phyloP scores from a whole-genome alignment of 37 sponge, comb jelly and placozoan species.

The Oscarella lobularis region DNA sequence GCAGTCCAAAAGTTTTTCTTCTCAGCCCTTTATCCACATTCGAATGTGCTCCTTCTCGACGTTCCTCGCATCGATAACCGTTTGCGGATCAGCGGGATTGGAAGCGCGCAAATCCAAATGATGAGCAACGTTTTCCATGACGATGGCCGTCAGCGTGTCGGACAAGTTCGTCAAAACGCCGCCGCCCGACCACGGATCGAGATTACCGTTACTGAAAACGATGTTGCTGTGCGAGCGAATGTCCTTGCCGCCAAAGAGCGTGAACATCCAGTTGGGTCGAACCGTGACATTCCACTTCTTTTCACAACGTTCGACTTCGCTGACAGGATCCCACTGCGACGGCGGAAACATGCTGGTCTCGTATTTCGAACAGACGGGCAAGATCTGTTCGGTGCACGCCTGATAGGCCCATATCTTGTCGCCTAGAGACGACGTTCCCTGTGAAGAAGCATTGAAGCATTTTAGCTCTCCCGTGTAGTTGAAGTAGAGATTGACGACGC shows the following conservation, averaged over 20 bases:
- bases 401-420: conserved; percentile 40
- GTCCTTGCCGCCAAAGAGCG: neutral
- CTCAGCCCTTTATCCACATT: conserved; percentile 26
- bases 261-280: neutral
- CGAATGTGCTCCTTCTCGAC: conserved; percentile 26
- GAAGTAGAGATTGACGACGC: conserved; percentile 48
- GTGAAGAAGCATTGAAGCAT: conserved; percentile 25
- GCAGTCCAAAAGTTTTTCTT: no score
- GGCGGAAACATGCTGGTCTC: neutral
- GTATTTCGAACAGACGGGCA: conserved; percentile 81
- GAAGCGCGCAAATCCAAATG: conserved; percentile 71
- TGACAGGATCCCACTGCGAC: neutral
- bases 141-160: conserved; percentile 58
- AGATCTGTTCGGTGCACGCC: conserved; percentile 79
- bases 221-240: conserved; percentile 62
- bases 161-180: conserved; percentile 56
- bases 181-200: conserved; percentile 92
- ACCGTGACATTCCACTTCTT: neutral
- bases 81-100: conserved; percentile 25
- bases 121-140: conserved; percentile 76
- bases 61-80: conserved; percentile 32
- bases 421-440: neutral
- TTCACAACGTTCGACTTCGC: neutral
- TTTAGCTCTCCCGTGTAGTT: conserved; percentile 50
- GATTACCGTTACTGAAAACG: conserved; percentile 83